A percentile compares a stretch with the other conserved stretches of the same genome.
Conservation (phyloP, 2,888 invertebrate species). For the Liposcelis brunnea region DNA sequence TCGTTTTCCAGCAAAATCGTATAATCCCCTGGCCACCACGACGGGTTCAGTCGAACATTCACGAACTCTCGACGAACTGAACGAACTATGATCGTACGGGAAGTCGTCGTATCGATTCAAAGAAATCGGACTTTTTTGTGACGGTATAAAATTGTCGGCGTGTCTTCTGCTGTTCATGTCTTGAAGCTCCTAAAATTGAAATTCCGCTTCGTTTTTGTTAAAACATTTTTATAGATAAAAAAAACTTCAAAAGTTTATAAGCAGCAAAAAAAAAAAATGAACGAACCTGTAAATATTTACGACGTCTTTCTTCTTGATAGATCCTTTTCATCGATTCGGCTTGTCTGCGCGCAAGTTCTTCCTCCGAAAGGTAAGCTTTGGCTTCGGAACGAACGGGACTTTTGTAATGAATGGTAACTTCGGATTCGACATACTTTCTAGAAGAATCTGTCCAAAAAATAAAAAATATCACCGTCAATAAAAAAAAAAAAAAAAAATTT, state of each 20-base stretch:
- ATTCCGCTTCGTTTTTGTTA: too few relatives aligned
- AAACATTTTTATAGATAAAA: not conserved
- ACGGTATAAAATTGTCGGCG: conserved; percentile 83
- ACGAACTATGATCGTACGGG: conserved; percentile 39
- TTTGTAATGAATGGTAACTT: conserved; percentile 86
- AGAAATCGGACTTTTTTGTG: conserved; percentile 84
- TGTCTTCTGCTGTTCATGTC: conserved; percentile 88
- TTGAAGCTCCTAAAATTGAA: conserved; percentile 52
- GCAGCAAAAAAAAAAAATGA: too few relatives aligned
- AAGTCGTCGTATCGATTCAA: conserved; percentile 86
- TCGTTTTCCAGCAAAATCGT: conserved; percentile 70
- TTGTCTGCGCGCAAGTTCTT: conserved; percentile 72
- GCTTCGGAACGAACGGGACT: conserved; percentile 76
- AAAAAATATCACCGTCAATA: too few relatives aligned
- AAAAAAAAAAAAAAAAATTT: too few relatives aligned
- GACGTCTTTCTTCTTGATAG: conserved; percentile 73
- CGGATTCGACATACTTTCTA: conserved; percentile 76
- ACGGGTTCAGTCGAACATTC: conserved; percentile 49
- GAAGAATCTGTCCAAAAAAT: conserved; percentile 54
- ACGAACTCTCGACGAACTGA: conserved; percentile 28
- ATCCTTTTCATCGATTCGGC: conserved; percentile 81
- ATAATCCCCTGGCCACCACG: conserved; percentile 72
- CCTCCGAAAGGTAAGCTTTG: conserved; percentile 70
- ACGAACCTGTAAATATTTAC: conserved; percentile 68
- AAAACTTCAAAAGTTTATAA: too few relatives aligned